phyloP scores from a whole-genome alignment of 1,140 invertebrate genomes.

The Adelges cooleyi region DNA sequence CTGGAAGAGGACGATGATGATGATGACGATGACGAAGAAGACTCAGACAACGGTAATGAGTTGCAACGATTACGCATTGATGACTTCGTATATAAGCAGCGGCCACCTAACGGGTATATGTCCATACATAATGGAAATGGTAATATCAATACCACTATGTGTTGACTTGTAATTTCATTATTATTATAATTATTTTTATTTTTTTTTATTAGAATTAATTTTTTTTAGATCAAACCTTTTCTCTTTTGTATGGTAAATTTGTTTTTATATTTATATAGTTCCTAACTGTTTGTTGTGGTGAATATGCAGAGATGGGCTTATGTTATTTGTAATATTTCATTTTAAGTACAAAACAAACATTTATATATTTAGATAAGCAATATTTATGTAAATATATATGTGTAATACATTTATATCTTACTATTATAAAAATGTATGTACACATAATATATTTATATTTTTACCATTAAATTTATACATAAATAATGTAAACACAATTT shows the following conservation, averaged over 20 bases:
- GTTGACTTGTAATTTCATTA: constrained; percentile 20
- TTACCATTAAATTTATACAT: too few species aligned
- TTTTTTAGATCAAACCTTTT: constrained; percentile 27
- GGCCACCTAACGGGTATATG: constrained; percentile 21
- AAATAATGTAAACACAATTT: too few species aligned
- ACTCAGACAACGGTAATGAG: constrained; percentile 9
- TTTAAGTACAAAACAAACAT: neutral
- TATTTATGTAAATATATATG: constrained; percentile 1
- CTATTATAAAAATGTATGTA: too few species aligned
- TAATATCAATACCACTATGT: constrained; percentile 24
- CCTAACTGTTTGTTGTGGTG: constrained; percentile 27
- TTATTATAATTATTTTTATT: constrained; percentile 14
- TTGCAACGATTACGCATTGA: constrained; percentile 12
- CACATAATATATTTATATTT: too few species aligned
- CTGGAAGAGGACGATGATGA: constrained; percentile 25
- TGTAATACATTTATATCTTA: too few species aligned
- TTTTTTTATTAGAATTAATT: constrained; percentile 25
- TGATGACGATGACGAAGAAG: constrained; percentile 12
- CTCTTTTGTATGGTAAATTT: constrained; percentile 25
- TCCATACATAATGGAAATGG: constrained; percentile 28
- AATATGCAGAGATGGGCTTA: constrained; percentile 26
- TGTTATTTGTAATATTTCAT: constrained; percentile 5
- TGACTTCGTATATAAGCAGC: constrained; percentile 3
- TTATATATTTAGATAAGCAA: neutral
- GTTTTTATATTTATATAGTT: constrained; percentile 28